Evolutionary conservation across 1,140 invertebrate genomes (phyloP), one percentile per base, ranked within the genome.

Genomic region (Mylabris phalerata): DNA sequence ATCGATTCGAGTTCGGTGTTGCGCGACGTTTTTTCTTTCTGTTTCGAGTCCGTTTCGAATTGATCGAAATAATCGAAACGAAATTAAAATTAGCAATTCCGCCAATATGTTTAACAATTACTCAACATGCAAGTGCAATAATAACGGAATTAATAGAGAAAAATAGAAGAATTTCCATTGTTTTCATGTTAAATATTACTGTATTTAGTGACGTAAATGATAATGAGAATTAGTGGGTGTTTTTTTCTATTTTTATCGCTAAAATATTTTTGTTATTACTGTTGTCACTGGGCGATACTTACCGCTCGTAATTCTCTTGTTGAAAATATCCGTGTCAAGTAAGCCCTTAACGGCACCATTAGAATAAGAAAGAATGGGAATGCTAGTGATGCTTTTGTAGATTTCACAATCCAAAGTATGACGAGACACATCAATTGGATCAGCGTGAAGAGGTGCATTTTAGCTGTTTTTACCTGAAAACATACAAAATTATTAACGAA

Each of bases 361-460:
- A 95, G 75, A 41, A 96, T 85, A 10, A 97, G 80, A 72, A 95
- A 90, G 73, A 98, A 95, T 2, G 95, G 95, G 70, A 97, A 88
- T 5, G 89, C 89, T 4, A 97, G 79, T 1, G 93, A 92, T 60
- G 89, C 85, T 24, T 80, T 80, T 1, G 93, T 92, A 6, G 90
- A 93, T 74, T 97, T 96, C 1, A 97, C 89, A 4, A 84, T 79
- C 87, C 92, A 95, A 39, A 97, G 75, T 2, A 90, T 50, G 0
- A 79, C 80, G 45, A 97, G 77, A 67, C 89, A 90, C 0, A 84
- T 63, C 7, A 94, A 73, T 76, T 98, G 93, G 57, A 95, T 84
- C 5, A 86, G 61, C 0, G 93, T 98, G 74, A 87, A 98, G 7
- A 93, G 68, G 73, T 97, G 92, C 92, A 98, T 94, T 72, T 93